Evolutionary conservation across 2,888 invertebrate species (phyloP), one percentile per base, ranked within the genome.

Genomic region (Eurytoma californica): DNA sequence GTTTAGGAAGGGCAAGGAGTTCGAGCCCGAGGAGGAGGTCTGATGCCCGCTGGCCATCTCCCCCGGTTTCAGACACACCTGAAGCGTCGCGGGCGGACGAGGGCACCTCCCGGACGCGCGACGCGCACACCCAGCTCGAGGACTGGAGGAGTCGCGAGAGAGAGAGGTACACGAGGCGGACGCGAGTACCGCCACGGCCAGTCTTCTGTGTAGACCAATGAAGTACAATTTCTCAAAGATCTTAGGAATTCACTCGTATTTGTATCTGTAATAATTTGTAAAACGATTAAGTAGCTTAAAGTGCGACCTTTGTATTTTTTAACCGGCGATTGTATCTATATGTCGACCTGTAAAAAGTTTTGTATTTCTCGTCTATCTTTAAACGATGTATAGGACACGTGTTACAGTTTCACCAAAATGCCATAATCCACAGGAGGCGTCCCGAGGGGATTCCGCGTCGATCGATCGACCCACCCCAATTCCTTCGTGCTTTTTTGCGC

Each of bases 21-120:
- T 73, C n/a, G 82, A 83, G 58, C 81, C 83, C 18, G 86, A 86
- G 16, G 85, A 84, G 16, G 85, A 86, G 28, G 87, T 86, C 65
- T 86, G 86, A 86, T 75, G 66, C 13, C 3, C 20, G 4, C 58
- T 2, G 24, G 24, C 14, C 20, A 16, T 14, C 24, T 20, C 20
- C 58, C 60, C 14, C 60, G n/a, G 24, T 14, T 39, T 39, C 39
- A 39, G 39, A 12, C 20, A 18, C 58, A 24, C 12, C 12, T 24
- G 61, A 28, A n/a, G 30, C 39, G 7, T 39, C 39, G 39, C 39
- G 39, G 39, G 39, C 9, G 39, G 39, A 39, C 39, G 39, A 39
- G 39, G 39, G 24, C 24, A 1, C 24, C 24, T 24, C 24, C 24
- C 24, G 24, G 24, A 24, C 24, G 14, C 3, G 14, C 1, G 16